Conservation (phyloP, 2,888 invertebrate species). For the Dugesia japonica region DNA sequence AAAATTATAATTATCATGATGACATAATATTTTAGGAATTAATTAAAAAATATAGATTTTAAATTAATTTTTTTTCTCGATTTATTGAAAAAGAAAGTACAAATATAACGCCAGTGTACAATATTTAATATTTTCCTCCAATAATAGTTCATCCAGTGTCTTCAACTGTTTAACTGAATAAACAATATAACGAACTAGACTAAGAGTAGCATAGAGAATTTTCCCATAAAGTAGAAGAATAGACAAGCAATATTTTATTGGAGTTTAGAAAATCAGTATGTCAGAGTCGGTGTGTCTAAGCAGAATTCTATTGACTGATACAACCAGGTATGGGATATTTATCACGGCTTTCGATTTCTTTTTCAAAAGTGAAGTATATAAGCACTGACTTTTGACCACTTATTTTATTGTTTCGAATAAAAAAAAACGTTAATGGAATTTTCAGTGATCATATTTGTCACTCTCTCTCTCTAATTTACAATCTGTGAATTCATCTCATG, state of each 20-base stretch:
- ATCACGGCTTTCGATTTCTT: conserved; percentile 13
- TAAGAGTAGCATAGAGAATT: conserved; percentile 10
- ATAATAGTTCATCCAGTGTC: conserved; percentile 16
- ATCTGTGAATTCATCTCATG: background rate
- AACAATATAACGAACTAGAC: conserved; percentile 9
- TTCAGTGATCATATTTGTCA: background rate
- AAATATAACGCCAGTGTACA: background rate
- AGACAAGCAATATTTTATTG: conserved; percentile 20
- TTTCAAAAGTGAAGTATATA: conserved; percentile 1
- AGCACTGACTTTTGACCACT: conserved; percentile 8
- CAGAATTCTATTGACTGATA: background rate
- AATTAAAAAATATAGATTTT: too few species aligned
- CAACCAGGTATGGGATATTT: conserved; percentile 20
- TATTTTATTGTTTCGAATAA: background rate
- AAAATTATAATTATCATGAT: too few species aligned
- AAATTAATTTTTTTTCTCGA: too few species aligned
- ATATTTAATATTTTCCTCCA: conserved; percentile 12
- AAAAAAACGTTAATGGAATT: conserved; percentile 2
- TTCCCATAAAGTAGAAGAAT: conserved; percentile 16
- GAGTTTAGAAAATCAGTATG: conserved; percentile 20
- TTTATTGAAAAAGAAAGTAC: background rate
- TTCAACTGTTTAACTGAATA: conserved; percentile 16
- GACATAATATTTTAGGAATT: too few species aligned
- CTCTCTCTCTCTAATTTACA: background rate
- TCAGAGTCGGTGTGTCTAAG: background rate